These are phyloP conservation scores for Brienomyrus longianalis DNA, from an alignment of 2,113 vertebrate species.

Conservation along the genomic window DNA sequence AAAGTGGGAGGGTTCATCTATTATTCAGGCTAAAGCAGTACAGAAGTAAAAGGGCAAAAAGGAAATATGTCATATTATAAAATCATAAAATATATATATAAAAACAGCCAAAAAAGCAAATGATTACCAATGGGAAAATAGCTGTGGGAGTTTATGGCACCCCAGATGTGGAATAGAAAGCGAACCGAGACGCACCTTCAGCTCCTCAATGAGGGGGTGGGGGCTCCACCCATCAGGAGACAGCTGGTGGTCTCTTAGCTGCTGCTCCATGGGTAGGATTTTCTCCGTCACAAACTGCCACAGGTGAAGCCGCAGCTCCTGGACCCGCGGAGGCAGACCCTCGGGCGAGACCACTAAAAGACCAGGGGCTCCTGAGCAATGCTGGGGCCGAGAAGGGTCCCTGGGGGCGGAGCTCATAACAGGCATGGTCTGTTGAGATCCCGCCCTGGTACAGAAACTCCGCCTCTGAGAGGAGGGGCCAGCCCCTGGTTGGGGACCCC, in stretches of 20 bases:
- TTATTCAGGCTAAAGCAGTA: neutral
- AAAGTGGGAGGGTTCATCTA: neutral
- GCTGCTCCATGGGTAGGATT: conserved; percentile 45
- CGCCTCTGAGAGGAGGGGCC: neutral
- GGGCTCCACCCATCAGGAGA: conserved; percentile 35
- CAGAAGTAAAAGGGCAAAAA: neutral
- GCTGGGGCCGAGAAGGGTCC: neutral
- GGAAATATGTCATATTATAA: neutral
- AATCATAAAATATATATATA: too few species aligned
- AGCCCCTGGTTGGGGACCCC: neutral
- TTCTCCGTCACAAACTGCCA: conserved; percentile 27
- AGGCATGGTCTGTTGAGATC: neutral
- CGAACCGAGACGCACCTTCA: conserved; percentile 45
- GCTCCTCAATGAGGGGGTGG: conserved; percentile 34
- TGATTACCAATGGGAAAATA: neutral
- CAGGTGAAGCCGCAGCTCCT: conserved; percentile 31
- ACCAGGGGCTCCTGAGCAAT: neutral
- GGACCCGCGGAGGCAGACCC: conserved; percentile 19
- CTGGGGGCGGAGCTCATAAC: neutral
- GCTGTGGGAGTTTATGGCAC: neutral
- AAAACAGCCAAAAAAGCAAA: neutral
- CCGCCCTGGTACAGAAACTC: neutral
- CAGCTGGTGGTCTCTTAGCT: conserved; percentile 35
- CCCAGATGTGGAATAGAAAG: neutral
- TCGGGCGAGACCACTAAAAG: conserved; percentile 29